Base-by-base conservation (phyloP, 2,113 vertebrate genomes). In the Micronisus gabar region DNA sequence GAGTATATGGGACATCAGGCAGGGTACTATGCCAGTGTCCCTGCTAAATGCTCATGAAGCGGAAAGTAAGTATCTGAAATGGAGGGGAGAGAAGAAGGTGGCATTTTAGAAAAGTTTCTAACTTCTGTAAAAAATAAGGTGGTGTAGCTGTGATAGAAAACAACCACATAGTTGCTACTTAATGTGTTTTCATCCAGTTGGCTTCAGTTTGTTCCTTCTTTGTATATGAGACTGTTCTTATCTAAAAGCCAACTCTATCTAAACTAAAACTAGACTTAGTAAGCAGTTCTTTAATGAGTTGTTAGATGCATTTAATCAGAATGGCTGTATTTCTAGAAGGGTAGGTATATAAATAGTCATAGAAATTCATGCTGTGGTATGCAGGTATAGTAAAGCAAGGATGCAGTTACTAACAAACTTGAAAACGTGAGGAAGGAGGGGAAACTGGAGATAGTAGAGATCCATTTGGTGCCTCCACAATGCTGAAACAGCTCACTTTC, bases 1-100 rank as follows among this genome's bases (percentile, higher is more conserved):
- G 84, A 99, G 99, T 90, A 98, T 99, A 90, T 99, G 99, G 99
- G 99, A 99, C 67, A 99, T 99, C 73, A 98, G 99, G 95, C 99
- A 99, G 91, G 99, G 99, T 76, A 98, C 91, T 66, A 97, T 99
- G 86, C 99, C 99, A 29, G 99, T 99, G 90, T 99, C 99, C 26
- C 97, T 99, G n/a, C 98, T 99, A 95, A 99, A 99, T 94, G 99
- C 99, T 41, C 99, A 99, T 83, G 98, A 99, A 90, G 99, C 99
- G 94, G 99, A 99, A 98, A 99, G 99, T 99, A 97, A 98, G 98
- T 97, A 40, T 55, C 7, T 85, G 66, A 73, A 68, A 58, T n/a
- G 30, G 55, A 29, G 8, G 1, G 9, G 21, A 29, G 6, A 26
- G 38, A 56, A 68, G 10, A 34, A 71, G 3, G 30, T 66, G 11